Conservation (phyloP, 2,797 vertebrate genomes). For the Gastrophryne carolinensis region DNA sequence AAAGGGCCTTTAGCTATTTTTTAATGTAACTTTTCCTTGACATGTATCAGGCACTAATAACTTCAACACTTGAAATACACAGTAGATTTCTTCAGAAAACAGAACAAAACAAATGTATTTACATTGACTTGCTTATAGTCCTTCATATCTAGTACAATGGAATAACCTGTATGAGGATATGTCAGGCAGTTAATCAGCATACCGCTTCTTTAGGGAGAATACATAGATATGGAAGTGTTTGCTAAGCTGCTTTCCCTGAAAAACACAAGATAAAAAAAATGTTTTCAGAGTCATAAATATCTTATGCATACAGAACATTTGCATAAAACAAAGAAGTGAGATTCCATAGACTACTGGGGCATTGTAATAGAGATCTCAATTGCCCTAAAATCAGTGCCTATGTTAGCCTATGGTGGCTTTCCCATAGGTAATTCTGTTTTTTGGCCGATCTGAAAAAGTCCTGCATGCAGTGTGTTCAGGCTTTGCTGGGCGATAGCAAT, state of each 20-base stretch:
- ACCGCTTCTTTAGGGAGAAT: conserved; percentile 61
- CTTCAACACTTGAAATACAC: background rate
- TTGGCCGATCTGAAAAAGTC: too few species aligned
- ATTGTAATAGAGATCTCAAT: too few species aligned
- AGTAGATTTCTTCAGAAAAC: background rate
- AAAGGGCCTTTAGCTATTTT: too few species aligned
- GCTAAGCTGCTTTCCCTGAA: conserved; percentile 63
- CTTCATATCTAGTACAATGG: background rate
- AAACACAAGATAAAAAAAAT: background rate
- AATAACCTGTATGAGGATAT: conserved; percentile 28
- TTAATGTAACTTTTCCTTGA: too few species aligned
- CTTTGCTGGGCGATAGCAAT: too few species aligned
- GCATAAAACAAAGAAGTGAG: too few species aligned
- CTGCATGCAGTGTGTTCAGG: too few species aligned
- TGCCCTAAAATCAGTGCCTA: too few species aligned
- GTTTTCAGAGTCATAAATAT: background rate
- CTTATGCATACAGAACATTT: background rate
- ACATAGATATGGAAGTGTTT: conserved; percentile 61
- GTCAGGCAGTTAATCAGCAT: conserved; percentile 52
- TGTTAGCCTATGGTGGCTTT: too few species aligned
- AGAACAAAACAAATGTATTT: background rate
- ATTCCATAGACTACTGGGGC: too few species aligned
- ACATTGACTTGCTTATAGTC: conserved; percentile 3
- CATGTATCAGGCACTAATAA: background rate
- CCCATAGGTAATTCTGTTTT: too few species aligned